Evolutionary conservation across 2,888 invertebrate species (phyloP), one percentile per base, ranked within the genome.

Genomic region (Apeira syringaria): DNA sequence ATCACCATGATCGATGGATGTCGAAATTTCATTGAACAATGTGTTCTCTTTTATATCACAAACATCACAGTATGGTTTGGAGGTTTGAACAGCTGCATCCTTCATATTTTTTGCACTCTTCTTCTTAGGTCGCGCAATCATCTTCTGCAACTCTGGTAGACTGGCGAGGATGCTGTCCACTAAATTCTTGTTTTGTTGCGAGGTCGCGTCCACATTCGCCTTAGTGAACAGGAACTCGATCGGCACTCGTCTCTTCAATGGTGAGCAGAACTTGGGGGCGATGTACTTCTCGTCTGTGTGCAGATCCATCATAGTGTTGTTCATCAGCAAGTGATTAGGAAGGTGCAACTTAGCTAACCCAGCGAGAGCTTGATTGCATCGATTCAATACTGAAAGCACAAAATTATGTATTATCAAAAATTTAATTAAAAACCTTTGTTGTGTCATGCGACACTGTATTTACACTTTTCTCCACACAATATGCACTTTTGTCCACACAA

Each of bases 321-420:
- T 74, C 58, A 88, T 73, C 40, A 75, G 41, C 53, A 88, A 67
- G 47, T 68, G 74, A 52, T 74, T 82, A 2, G 88, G 86, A 41
- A 86, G 63, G 29, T 63, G 58, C 60, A 87, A 67, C 15, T 67
- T 70, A 39, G 59, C 56, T 59, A 88, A 66, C 54, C 71, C 82
- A 41, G 39, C 44, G 50, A 87, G 50, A 47, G 87, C 85, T 62
- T 67, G 55, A 58, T 66, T 59, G 74, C 87, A 87, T 61, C 86
- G 86, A 68, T 68, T 71, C 56, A 88, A 58, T 64, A 87, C 89
- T 89, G 89, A 49, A 75, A 84, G 71, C 58, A 78, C 63, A 79
- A 74, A 70, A 73, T 61, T 58, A 53, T 46, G 38, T 53, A 38
- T 9, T 9, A 3, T 2, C 8, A 24, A 24, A 24, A 2, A 9